Percentiles rank a stretch among this genome's conserved stretches.
These are phyloP conservation scores for Antennarius maculatus DNA, from an alignment of 2,797 vertebrate species.

Conservation along the genomic window DNA sequence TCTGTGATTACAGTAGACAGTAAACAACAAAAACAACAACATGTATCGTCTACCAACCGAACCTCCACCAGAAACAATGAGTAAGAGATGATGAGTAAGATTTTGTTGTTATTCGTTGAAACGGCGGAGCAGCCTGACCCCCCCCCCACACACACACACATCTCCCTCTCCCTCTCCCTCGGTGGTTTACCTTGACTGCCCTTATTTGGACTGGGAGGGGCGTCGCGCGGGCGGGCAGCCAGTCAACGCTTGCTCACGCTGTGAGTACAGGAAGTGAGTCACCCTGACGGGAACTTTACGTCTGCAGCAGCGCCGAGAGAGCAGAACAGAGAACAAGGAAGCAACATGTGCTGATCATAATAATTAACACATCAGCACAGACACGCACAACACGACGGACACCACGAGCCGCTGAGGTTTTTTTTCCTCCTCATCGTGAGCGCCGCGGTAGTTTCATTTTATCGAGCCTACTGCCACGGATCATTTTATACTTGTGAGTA, in stretches of 20 bases:
- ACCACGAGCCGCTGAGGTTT: neutral
- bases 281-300: constrained; percentile 77
- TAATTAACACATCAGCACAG: constrained; percentile 42
- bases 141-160: too few relatives aligned
- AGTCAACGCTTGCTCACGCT: constrained; percentile 41
- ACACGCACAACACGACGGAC: neutral
- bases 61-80: too few relatives aligned
- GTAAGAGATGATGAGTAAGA: too few relatives aligned
- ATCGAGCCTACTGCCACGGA: too few relatives aligned
- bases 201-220: constrained; percentile 70
- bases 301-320: constrained; percentile 31
- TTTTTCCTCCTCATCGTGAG: constrained; percentile 39
- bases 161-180: constrained; percentile 10
- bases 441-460: neutral
- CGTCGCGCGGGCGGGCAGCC: neutral
- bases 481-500: constrained; percentile 45
- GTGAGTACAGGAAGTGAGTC: constrained; percentile 81
- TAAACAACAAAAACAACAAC: too few relatives aligned
- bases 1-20: too few relatives aligned
- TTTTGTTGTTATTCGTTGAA: neutral
- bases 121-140: neutral
- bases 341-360: constrained; percentile 70
- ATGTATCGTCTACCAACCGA: too few relatives aligned
- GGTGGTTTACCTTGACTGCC: constrained; percentile 35
- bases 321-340: constrained; percentile 69